Evolutionary conservation across 2,888 invertebrate genomes (phyloP).

Genomic region (Chorisops tibialis): DNA sequence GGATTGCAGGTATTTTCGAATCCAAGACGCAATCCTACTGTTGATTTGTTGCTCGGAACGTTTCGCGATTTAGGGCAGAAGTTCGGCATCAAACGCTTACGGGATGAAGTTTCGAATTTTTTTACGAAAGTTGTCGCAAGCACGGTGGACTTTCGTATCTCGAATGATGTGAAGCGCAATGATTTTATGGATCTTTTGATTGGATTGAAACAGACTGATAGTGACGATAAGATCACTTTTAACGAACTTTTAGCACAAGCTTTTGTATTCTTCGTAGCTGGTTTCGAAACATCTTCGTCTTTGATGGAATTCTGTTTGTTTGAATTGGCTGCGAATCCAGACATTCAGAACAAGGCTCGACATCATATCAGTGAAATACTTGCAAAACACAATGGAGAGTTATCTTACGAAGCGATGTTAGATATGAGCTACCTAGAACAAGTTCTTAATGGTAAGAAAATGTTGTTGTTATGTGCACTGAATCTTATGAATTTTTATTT

Average conservation of each 20-base stretch:
- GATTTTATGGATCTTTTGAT: conserved; percentile 57
- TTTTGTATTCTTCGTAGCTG: conserved; percentile 52
- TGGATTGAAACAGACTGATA: conserved; percentile 46
- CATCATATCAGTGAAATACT: conserved; percentile 44
- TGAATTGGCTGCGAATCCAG: conserved; percentile 47
- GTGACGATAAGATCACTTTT: conserved; percentile 35
- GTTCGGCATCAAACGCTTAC: conserved; percentile 35
- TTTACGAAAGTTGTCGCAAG: conserved; percentile 44
- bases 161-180: conserved; percentile 46
- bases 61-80: neutral
- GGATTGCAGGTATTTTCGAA: conserved; percentile 37
- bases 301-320: conserved; percentile 49
- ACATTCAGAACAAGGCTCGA: conserved; percentile 48
- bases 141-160: conserved; percentile 48
- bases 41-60: neutral
- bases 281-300: conserved; percentile 53
- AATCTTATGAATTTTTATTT: too few species aligned
- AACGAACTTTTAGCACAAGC: conserved; percentile 48
- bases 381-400: conserved; percentile 41
- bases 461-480: too few species aligned
- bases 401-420: conserved; percentile 49
- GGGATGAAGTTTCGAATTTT: conserved; percentile 41
- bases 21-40: neutral
- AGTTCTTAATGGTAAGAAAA: too few species aligned
- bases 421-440: conserved; percentile 51